Evolutionary conservation across 2,888 invertebrate species (phyloP).

Genomic region (Meganola albula): DNA sequence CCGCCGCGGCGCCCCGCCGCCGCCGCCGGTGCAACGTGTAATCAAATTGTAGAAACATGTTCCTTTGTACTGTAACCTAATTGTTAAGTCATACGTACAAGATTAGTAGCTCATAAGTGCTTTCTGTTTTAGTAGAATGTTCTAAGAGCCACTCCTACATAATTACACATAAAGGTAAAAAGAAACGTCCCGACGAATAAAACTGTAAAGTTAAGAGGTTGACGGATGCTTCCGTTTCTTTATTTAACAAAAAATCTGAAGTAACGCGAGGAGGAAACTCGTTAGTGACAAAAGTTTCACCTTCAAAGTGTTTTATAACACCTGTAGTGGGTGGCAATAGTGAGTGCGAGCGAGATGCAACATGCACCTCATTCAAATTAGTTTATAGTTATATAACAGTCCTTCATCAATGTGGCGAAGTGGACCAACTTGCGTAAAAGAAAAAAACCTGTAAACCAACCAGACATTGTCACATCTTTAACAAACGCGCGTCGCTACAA

Average conservation of each 20-base stretch:
- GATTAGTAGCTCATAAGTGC: background rate
- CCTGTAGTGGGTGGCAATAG: slow-evolving; percentile 18
- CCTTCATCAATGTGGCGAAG: too few relatives aligned
- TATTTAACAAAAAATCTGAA: slow-evolving; percentile 16
- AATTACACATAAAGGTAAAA: too few relatives aligned
- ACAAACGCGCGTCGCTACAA: background rate
- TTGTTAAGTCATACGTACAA: background rate
- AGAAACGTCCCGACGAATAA: too few relatives aligned
- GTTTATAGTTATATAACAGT: too few relatives aligned
- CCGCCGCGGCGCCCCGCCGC: background rate
- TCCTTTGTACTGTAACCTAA: too few relatives aligned
- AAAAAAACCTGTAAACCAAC: too few relatives aligned
- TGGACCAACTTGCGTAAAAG: too few relatives aligned
- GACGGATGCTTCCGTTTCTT: slow-evolving; percentile 21
- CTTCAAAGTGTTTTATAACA: slow-evolving; percentile 34
- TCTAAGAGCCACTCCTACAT: slow-evolving; percentile 5
- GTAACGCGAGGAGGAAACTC: slow-evolving; percentile 24
- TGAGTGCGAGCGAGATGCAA: slow-evolving; percentile 2
- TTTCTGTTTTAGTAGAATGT: slow-evolving; percentile 14
- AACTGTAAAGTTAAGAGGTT: slow-evolving; percentile 16
- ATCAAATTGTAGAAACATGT: too few relatives aligned
- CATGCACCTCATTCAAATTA: background rate
- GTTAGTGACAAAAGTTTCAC: slow-evolving; percentile 27
- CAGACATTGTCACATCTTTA: too few relatives aligned
- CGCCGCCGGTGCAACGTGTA: too few relatives aligned